Evolutionary conservation across 1,140 invertebrate genomes (phyloP), one percentile per base, ranked within the genome.

Genomic region (Kradibia gibbosae): DNA sequence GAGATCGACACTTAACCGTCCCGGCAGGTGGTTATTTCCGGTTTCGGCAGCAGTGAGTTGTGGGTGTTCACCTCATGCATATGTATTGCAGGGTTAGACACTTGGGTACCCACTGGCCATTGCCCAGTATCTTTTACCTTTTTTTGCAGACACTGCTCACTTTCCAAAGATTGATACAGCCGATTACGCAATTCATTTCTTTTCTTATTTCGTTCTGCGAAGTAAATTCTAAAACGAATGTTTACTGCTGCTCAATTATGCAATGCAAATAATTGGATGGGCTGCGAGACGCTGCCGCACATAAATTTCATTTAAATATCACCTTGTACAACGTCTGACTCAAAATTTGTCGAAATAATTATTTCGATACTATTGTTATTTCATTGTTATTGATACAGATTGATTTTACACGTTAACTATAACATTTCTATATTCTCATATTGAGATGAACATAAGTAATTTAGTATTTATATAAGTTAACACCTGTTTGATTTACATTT

Each of bases 21-120:
- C 31, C 2, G 31, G 90, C 90, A 91, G 90, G 89, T 91, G 90
- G 85, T 86, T 89, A 88, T 89, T 88, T 90, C 89, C 89, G 88
- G 88, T 86, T n/a, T n/a, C 86, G 86, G 86, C 86, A 87, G 83
- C 83, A 80, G 34, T 15, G 62, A 67, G 34, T 67, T 53, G 45
- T 84, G 82, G 74, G 74, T 81, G 83, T 71, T 25, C 83, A 81
- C 84, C 75, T 81, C 60, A 88, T 90, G 83, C 81, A 87, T 88
- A 90, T 89, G 84, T 86, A 89, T 87, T 83, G 85, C 22, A 28
- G 17, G 11, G 3, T 28, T 36, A 15, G 50, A 73, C 85, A 83
- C 82, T 8, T 39, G 76, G 82, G 86, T 88, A 84, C 86, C 85
- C 85, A 86, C 80, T 83, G 86, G 85, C 85, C 83, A 88, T 87